These are phyloP conservation scores for Chromoteleia sp. DNA, from an alignment of 2,888 invertebrate genomes.

Conservation along the genomic window DNA sequence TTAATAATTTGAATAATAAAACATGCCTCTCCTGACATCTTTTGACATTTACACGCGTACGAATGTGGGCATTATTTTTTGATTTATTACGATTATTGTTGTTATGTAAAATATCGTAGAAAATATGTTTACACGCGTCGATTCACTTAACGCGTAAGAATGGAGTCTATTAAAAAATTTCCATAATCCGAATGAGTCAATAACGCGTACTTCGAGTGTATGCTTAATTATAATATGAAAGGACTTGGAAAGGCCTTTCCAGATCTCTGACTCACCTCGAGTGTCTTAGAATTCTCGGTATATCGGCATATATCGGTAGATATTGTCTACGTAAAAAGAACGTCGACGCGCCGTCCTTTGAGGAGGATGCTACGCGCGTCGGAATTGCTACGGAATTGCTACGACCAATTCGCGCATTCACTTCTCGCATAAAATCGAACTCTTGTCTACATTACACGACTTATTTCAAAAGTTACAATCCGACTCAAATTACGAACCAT, in stretches of 20 bases:
- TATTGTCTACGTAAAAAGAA: conserved; percentile 26
- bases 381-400: too few relatives aligned
- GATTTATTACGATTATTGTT: conserved; percentile 60
- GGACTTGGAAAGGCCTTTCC: conserved; percentile 67
- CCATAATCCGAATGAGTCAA: conserved; percentile 64
- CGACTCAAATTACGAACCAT: too few relatives aligned
- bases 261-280: conserved; percentile 52
- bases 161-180: conserved; percentile 43
- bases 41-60: conserved; percentile 41
- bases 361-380: too few relatives aligned
- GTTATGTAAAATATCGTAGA: conserved; percentile 48
- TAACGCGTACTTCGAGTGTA: conserved; percentile 45
- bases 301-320: conserved; percentile 24
- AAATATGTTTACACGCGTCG: conserved; percentile 42
- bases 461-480: too few relatives aligned
- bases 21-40: conserved; percentile 9
- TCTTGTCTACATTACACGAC: too few relatives aligned
- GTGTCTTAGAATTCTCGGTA: conserved; percentile 39
- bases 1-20: conserved; percentile 59
- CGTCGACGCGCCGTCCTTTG: too few relatives aligned
- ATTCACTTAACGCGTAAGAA: conserved; percentile 37
- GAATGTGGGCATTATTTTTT: conserved; percentile 27
- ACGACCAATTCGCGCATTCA: too few relatives aligned
- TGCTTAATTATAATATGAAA: conserved; percentile 67
- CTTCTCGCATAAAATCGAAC: too few relatives aligned